A percentile compares a stretch with the other conserved stretches of the same genome.
Evolutionary conservation across 2,113 vertebrate genomes (phyloP).

Genomic region (Petaurus breviceps): DNA sequence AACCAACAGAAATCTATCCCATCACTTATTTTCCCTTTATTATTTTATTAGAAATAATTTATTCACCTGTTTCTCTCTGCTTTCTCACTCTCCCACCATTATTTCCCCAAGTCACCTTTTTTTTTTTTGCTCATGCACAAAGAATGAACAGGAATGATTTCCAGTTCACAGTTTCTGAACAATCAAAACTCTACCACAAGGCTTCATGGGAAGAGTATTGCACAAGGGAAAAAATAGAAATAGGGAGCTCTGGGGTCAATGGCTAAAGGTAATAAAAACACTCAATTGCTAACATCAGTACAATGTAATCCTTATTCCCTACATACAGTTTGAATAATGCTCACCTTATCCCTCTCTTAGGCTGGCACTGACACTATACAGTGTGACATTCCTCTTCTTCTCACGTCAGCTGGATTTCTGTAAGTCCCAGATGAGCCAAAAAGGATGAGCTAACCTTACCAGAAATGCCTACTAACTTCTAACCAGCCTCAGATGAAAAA

Average conservation of each 20-base stretch:
- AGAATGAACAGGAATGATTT: not conserved
- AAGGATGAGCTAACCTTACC: not conserved
- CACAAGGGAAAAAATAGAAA: not conserved
- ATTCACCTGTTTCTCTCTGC: not conserved
- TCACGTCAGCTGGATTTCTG: not conserved
- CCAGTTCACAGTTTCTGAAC: not conserved
- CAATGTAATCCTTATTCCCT: not conserved
- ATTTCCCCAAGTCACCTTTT: not conserved
- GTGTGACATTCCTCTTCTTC: not conserved
- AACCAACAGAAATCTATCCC: not conserved
- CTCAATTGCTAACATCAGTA: not conserved
- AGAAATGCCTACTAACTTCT: not conserved
- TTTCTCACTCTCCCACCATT: not conserved
- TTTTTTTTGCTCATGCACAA: slow-evolving; percentile 3
- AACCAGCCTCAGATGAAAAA: not conserved
- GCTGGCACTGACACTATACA: not conserved
- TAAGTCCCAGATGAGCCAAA: not conserved
- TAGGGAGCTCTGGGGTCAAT: not conserved
- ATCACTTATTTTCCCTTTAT: not conserved
- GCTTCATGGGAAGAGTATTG: not conserved
- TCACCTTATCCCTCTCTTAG: slow-evolving; percentile 4
- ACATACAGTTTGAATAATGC: not conserved
- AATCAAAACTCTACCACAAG: not conserved
- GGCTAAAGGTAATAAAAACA: slow-evolving; percentile 11
- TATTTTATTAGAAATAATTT: not conserved